Conservation (phyloP, 2,888 invertebrate species). For the Perithous albicinctus region DNA sequence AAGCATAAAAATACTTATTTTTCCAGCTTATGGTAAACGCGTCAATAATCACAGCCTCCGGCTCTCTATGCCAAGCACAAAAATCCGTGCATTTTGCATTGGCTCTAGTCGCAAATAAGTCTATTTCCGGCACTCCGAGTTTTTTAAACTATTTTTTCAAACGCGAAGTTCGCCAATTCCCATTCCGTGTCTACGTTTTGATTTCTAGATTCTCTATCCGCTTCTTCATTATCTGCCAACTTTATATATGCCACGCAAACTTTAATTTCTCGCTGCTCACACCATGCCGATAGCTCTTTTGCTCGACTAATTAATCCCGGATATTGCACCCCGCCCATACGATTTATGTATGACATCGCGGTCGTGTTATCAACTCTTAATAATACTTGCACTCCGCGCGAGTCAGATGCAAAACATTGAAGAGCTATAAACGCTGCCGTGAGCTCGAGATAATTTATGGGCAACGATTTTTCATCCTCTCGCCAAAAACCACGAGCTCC, state of each 20-base stretch:
- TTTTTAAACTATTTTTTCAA: conserved; percentile 27
- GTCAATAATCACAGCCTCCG: conserved; percentile 56
- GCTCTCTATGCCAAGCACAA: conserved; percentile 66
- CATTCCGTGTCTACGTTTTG: too few relatives aligned
- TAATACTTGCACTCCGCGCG: too few relatives aligned
- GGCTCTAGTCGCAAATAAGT: conserved; percentile 63
- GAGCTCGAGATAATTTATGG: too few relatives aligned
- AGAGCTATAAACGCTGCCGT: too few relatives aligned
- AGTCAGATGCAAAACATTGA: too few relatives aligned
- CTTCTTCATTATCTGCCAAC: conserved; percentile 61
- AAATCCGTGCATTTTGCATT: conserved; percentile 63
- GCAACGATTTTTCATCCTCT: too few relatives aligned
- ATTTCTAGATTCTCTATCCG: conserved; percentile 71
- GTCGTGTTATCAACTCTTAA: too few relatives aligned
- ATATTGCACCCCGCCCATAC: conserved; percentile 31
- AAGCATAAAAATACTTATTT: conserved; percentile 65
- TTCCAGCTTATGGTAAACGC: conserved; percentile 65
- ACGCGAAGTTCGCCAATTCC: conserved; percentile 60
- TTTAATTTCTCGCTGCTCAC: conserved; percentile 60
- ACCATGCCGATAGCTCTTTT: conserved; percentile 65
- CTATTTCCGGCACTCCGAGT: conserved; percentile 58
- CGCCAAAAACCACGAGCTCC: too few relatives aligned
- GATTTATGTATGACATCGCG: too few relatives aligned
- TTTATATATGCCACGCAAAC: conserved; percentile 67
- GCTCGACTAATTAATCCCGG: conserved; percentile 52